Conservation (phyloP, 2,113 vertebrate species). For the Prunella himalayana region DNA sequence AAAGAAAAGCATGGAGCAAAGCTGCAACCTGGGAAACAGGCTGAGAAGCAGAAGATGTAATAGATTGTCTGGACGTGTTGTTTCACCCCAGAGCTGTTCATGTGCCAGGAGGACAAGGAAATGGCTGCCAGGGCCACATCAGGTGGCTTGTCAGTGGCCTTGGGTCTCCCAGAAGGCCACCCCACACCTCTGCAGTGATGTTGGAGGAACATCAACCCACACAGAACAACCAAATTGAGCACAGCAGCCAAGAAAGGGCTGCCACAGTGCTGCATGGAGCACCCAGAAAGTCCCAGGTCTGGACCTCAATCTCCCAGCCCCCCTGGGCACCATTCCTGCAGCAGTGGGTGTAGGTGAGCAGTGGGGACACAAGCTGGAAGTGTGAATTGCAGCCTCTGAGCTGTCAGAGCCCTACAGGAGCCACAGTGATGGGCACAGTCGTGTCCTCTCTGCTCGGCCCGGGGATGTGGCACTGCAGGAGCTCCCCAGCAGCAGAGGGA, state of each 20-base stretch:
- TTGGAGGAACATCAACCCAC: neutral
- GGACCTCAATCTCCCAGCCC: neutral
- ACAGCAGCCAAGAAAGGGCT: neutral
- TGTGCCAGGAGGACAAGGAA: neutral
- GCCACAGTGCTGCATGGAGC: neutral
- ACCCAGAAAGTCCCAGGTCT: neutral
- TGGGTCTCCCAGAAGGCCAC: neutral
- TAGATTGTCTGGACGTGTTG: fast-evolving
- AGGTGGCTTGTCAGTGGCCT: neutral
- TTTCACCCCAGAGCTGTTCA: neutral
- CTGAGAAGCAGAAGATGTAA: neutral
- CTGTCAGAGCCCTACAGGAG: neutral
- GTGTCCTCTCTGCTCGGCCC: neutral
- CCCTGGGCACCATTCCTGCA: neutral
- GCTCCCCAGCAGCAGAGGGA: neutral
- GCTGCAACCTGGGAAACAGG: neutral
- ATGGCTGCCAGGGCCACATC: neutral
- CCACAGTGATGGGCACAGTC: fast-evolving
- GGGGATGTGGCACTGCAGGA: neutral
- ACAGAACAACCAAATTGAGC: neutral
- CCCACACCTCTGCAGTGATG: neutral
- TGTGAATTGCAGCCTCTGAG: neutral
- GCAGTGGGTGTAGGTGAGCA: fast-evolving
- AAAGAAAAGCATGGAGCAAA: neutral
- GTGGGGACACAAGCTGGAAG: neutral